Evolutionary conservation across 53 echinoderm and acorn worm genomes (phyloP).

Genomic region (Holothuria scabra): DNA sequence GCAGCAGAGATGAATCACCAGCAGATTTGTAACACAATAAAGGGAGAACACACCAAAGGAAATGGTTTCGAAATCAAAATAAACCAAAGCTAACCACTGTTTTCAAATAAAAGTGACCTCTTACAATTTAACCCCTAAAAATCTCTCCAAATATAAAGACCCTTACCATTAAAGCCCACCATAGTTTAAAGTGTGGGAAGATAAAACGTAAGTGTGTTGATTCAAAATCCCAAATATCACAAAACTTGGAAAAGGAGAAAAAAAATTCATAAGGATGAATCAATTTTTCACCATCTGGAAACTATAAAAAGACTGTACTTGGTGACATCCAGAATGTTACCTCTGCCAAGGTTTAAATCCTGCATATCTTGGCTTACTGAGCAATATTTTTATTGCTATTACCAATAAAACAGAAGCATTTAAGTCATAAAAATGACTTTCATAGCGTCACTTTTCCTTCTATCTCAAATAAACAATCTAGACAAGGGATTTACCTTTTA

Average conservation of each 20-base stretch:
- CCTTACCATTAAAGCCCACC: neutral
- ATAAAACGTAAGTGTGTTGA: neutral
- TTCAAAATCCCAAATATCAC: neutral
- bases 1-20: too few species aligned
- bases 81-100: too few species aligned
- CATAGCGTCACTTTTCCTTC: neutral
- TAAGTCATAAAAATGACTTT: conserved; percentile 36
- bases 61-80: too few species aligned
- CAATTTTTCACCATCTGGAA: conserved; percentile 10
- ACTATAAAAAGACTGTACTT: conserved; percentile 16
- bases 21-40: too few species aligned
- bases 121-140: too few species aligned
- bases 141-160: neutral
- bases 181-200: conserved; percentile 9
- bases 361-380: neutral
- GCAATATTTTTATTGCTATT: conserved; percentile 12
- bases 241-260: too few species aligned
- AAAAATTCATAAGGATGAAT: conserved; percentile 5
- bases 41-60: too few species aligned
- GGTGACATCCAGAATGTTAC: conserved; percentile 2
- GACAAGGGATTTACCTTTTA: conserved; percentile 25
- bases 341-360: conserved; percentile 22
- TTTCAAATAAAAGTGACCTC: too few species aligned
- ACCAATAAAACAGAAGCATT: conserved; percentile 5
- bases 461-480: conserved; percentile 25